Evolutionary conservation across 2,797 vertebrate genomes (phyloP).

Genomic region (Sebastes jordani): DNA sequence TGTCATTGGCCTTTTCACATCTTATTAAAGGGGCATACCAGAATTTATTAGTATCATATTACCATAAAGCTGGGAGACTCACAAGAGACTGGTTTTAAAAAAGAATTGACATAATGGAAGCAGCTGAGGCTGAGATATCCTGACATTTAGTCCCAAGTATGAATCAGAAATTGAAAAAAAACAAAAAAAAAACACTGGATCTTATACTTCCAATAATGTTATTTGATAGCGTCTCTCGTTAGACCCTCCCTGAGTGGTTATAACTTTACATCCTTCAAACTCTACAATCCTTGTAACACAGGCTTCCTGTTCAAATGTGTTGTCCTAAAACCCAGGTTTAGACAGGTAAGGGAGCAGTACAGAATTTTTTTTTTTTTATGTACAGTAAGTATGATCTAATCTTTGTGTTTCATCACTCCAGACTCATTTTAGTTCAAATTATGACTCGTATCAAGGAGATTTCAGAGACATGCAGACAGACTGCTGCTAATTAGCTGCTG

Average conservation of each 20-base stretch:
- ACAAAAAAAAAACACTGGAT: rapidly evolving
- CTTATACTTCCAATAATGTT: not conserved
- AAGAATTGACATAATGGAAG: too few relatives aligned
- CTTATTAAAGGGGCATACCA: not conserved
- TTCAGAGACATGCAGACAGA: not conserved
- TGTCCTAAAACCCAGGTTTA: not conserved
- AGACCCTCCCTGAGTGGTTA: not conserved
- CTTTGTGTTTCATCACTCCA: not conserved
- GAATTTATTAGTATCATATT: not conserved
- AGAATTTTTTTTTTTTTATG: not conserved
- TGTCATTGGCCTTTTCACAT: not conserved
- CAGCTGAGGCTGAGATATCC: too few relatives aligned
- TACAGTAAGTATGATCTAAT: not conserved
- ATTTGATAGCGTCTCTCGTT: not conserved
- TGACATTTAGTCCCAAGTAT: not conserved
- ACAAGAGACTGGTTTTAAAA: too few relatives aligned
- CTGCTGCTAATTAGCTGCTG: constrained; percentile 43
- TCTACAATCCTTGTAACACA: too few relatives aligned
- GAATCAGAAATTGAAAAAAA: not conserved
- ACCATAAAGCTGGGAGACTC: too few relatives aligned
- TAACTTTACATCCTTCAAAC: too few relatives aligned
- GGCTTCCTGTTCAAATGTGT: too few relatives aligned
- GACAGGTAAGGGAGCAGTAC: not conserved
- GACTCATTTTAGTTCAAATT: not conserved
- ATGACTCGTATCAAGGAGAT: not conserved